Conservation (phyloP, 2,888 invertebrate genomes). For the Tipula vernalis region DNA sequence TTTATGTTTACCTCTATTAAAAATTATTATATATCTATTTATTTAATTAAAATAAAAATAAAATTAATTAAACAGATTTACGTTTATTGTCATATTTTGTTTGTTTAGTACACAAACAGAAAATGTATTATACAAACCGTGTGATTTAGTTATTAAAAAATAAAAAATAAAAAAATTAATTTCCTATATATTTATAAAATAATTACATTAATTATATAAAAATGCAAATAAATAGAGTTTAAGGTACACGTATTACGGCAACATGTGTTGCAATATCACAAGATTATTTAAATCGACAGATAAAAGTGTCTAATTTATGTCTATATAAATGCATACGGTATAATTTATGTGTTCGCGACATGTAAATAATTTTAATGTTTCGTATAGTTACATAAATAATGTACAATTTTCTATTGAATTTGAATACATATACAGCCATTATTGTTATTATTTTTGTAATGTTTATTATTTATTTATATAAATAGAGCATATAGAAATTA, state of each 20-base stretch:
- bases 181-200: not conserved
- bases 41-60: not conserved
- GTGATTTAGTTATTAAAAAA: not conserved
- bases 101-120: not conserved
- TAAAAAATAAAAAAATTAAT: not conserved
- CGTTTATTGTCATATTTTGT: not conserved
- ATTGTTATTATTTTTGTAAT: not conserved
- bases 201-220: not conserved
- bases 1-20: not conserved
- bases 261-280: not conserved
- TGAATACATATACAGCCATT: not conserved
- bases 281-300: not conserved
- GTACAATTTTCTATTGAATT: not conserved
- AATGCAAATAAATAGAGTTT: not conserved
- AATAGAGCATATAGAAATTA: not conserved
- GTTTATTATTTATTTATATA: not conserved
- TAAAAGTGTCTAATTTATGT: not conserved
- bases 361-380: not conserved
- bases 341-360: not conserved
- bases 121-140: not conserved
- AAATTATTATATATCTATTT: not conserved
- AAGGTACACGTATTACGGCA: not conserved
- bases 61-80: not conserved
- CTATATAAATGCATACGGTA: not conserved
- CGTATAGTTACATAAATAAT: not conserved